These are phyloP conservation scores for Tetanocera ferruginea DNA, from an alignment of 2,888 invertebrate genomes.

Conservation along the genomic window DNA sequence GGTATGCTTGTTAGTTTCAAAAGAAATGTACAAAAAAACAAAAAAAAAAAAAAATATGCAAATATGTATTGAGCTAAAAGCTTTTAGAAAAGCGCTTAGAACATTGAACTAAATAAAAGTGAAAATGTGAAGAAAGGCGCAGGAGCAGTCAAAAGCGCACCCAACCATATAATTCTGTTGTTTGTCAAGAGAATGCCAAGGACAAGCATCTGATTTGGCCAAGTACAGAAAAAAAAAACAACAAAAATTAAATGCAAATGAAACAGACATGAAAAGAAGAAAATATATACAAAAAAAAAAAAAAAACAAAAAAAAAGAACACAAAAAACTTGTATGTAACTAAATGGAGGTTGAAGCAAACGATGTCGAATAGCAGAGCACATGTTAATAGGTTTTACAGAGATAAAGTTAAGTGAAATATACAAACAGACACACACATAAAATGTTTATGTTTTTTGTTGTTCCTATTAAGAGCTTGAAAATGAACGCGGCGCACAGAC, in stretches of 20 bases:
- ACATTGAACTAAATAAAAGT: not conserved
- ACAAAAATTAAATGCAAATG: too few relatives aligned
- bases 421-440: not conserved
- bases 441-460: not conserved
- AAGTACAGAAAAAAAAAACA: not conserved
- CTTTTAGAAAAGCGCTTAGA: not conserved
- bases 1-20: not conserved
- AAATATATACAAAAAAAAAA: not conserved
- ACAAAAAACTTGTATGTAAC: not conserved
- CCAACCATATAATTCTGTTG: not conserved
- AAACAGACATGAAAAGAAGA: not conserved
- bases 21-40: not conserved
- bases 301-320: not conserved
- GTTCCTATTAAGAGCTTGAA: not conserved
- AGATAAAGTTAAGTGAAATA: slow-evolving; percentile 7
- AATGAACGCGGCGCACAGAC: not conserved
- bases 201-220: not conserved
- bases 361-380: not conserved
- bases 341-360: not conserved
- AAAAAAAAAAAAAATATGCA: not conserved
- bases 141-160: too few relatives aligned
- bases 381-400: slow-evolving; percentile 7
- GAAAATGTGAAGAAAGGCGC: not conserved
- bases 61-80: not conserved
- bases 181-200: not conserved